These are phyloP conservation scores for Gallinago solitaria DNA, from an alignment of 2,797 vertebrate genomes.

Conservation along the genomic window DNA sequence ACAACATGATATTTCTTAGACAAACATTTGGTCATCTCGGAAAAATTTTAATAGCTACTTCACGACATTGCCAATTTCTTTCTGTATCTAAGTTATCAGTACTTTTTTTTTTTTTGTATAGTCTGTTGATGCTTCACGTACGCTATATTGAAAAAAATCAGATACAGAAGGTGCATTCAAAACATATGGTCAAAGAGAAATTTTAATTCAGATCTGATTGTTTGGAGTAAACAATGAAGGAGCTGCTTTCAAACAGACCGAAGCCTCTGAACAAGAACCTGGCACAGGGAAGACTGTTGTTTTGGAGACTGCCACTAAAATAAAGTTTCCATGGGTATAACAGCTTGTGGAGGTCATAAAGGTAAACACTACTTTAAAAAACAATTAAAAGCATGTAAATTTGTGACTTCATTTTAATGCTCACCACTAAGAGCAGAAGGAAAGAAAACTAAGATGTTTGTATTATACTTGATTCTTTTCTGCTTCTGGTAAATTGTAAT, in stretches of 20 bases:
- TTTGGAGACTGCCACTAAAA: background rate
- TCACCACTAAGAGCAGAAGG: background rate
- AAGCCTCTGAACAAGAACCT: background rate
- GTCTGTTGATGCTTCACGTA: background rate
- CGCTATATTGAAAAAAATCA: background rate
- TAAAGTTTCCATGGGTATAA: background rate
- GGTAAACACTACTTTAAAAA: background rate
- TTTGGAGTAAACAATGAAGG: background rate
- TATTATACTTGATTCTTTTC: background rate
- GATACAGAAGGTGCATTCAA: background rate
- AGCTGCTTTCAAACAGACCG: background rate
- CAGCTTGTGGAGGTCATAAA: background rate
- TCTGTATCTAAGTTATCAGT: background rate
- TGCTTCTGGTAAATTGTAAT: background rate
- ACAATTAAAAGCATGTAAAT: background rate
- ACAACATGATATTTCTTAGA: background rate
- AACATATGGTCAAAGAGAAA: background rate
- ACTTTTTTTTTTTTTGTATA: background rate
- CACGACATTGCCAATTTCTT: background rate
- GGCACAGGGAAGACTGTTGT: background rate
- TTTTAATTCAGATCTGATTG: background rate
- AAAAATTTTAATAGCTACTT: background rate
- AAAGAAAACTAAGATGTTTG: background rate
- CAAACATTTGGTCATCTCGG: background rate
- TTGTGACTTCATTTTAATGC: background rate